Percentiles rank a stretch among this genome's conserved stretches.
Conservation (phyloP, 2,888 invertebrate genomes). For the Rhamnusium bicolor region DNA sequence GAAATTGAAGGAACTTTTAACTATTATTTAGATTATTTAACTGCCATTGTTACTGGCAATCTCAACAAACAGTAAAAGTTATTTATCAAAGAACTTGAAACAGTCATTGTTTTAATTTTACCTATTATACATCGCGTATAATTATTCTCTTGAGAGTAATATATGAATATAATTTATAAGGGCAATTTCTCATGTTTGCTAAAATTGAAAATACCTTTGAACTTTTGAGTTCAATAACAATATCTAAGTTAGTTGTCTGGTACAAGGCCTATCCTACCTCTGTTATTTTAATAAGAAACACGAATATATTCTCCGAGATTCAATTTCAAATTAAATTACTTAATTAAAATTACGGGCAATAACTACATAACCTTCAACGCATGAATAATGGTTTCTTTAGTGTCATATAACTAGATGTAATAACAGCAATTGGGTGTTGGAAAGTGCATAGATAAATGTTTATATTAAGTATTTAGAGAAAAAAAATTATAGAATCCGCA, state of each 20-base stretch:
- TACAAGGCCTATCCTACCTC: not conserved
- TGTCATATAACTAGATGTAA: not conserved
- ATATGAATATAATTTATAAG: not conserved
- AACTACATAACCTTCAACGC: not conserved
- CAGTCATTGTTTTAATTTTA: not conserved
- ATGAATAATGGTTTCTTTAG: not conserved
- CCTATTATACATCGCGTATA: too few species aligned
- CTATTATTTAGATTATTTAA: too few species aligned
- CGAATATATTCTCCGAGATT: not conserved
- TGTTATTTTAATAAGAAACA: not conserved
- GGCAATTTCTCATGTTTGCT: not conserved
- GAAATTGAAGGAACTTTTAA: too few species aligned
- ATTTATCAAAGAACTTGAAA: not conserved
- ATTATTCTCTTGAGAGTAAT: not conserved
- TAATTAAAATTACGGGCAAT: not conserved
- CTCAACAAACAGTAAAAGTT: too few species aligned
- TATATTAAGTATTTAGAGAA: too few species aligned
- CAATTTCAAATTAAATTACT: not conserved
- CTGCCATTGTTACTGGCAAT: too few species aligned
- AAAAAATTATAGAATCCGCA: too few species aligned
- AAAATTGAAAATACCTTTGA: not conserved
- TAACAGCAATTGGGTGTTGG: not conserved
- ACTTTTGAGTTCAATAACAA: not conserved
- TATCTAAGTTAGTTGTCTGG: not conserved
- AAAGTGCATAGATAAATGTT: too few species aligned